A percentile compares a stretch with the other conserved stretches of the same genome.
Conservation (phyloP, 64 coral and sea anemone genomes). For the Trachythela sp. region DNA sequence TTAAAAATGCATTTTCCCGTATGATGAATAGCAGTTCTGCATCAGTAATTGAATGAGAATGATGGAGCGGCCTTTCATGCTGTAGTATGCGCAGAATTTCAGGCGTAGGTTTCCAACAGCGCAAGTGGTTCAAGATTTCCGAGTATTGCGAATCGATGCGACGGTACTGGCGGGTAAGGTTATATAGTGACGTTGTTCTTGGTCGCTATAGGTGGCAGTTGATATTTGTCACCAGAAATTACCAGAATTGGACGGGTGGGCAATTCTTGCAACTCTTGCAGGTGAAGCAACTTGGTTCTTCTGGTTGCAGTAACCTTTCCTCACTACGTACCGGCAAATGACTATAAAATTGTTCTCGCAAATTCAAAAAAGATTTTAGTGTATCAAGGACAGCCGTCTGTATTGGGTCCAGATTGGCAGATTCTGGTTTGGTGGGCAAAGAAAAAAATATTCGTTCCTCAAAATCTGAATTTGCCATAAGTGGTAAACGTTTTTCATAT, state of each 20-base stretch:
- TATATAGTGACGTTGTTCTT: neutral
- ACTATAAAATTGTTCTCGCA: no score
- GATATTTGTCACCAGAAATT: no score
- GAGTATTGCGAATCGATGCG: no score
- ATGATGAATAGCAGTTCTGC: neutral
- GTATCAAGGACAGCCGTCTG: no score
- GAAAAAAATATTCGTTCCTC: neutral
- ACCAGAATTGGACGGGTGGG: constrained; percentile 16
- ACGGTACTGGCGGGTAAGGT: neutral
- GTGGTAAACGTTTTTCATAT: neutral
- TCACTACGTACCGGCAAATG: no score
- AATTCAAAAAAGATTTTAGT: no score
- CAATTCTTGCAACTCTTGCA: neutral
- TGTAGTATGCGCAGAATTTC: neutral
- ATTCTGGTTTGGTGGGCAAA: no score
- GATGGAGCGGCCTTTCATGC: neutral
- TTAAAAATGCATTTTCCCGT: neutral
- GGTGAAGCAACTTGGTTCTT: no score
- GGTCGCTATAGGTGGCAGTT: constrained; percentile 38
- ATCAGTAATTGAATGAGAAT: neutral
- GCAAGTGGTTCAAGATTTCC: no score
- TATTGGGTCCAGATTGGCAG: neutral
- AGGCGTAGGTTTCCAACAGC: neutral
- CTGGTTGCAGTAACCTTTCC: no score
- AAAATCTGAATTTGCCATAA: constrained; percentile 7